Conservation (phyloP, 2,113 vertebrate species). For the Malurus elegans region DNA sequence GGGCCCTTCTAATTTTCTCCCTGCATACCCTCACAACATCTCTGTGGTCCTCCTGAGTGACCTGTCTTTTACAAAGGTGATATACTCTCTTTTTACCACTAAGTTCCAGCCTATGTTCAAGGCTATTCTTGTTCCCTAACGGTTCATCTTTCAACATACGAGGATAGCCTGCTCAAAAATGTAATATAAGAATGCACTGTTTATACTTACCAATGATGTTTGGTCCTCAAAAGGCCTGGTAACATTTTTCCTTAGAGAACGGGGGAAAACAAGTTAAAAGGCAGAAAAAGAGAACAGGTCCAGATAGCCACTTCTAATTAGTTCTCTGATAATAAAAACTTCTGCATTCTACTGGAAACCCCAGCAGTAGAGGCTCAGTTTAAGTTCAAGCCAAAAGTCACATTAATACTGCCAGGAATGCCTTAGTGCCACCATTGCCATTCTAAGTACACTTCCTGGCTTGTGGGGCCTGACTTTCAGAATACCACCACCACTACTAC, state of each 20-base stretch:
- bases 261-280: not conserved
- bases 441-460: not conserved
- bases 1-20: not conserved
- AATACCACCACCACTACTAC: not conserved
- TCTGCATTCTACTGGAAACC: not conserved
- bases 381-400: not conserved
- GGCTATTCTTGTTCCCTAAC: not conserved
- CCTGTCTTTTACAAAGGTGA: not conserved
- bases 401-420: not conserved
- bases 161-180: not conserved
- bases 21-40: not conserved
- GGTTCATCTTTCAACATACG: not conserved
- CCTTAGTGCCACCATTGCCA: fast-evolving
- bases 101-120: not conserved
- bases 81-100: not conserved
- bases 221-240: slow-evolving; percentile 96
- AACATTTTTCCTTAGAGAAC: slow-evolving; percentile 87
- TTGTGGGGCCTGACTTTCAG: not conserved
- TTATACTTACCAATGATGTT: slow-evolving; percentile 86
- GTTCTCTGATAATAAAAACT: not conserved
- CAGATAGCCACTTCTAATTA: not conserved
- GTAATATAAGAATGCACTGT: fast-evolving
- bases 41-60: not conserved
- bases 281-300: not conserved
- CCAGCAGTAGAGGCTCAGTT: not conserved